Evolutionary conservation across 2,797 vertebrate genomes (phyloP), one percentile per base, ranked within the genome.

Genomic region (Ctenopoma kingsleyae): DNA sequence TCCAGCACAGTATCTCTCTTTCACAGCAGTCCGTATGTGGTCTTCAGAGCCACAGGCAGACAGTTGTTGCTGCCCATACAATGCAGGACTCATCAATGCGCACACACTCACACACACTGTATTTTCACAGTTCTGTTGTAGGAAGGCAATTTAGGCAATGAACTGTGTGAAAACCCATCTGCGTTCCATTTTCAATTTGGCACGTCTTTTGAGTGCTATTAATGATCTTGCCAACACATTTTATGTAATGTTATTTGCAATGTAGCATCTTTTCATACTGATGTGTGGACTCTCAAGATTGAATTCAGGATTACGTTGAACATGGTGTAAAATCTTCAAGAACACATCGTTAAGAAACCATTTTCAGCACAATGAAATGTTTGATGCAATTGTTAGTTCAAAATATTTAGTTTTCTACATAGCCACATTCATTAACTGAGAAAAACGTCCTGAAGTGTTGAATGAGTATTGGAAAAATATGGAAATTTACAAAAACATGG

Each of bases 151-250:
- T 67, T 44, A 85, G 80, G 67, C 86, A 90, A 91, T 89, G 85
- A 87, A 83, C 84, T 85, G 81, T 90, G 80, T 23, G 20, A 87
- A 90, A 88, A 85, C 48, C 84, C 87, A 90, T 90, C 87, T 89
- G 78, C 71, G 76, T 68, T 84, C 51, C 71, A 59, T 84, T 87
- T 83, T 78, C 84, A 59, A 58, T 81, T 70, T 66, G 52, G 44
- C 61, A 66, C 74, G 50, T 82, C 65, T 75, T 58, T 69, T 43
- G 66, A 15, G 22, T 1, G 69, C 73, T 27, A 22, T 86, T 89
- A 84, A 85, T 74, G 88, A 85, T 66, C 41, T 36, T 7, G 19
- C 44, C 17, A 47, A 66, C 56, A 56, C 74, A 69, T 83, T 74
- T 49, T 66, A 70, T 63, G 74, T 50, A 17, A 16, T 19, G 47